A percentile compares a stretch with the other conserved stretches of the same genome.
Evolutionary conservation across 2,888 invertebrate species (phyloP).

Genomic region (Deroplatys truncata): DNA sequence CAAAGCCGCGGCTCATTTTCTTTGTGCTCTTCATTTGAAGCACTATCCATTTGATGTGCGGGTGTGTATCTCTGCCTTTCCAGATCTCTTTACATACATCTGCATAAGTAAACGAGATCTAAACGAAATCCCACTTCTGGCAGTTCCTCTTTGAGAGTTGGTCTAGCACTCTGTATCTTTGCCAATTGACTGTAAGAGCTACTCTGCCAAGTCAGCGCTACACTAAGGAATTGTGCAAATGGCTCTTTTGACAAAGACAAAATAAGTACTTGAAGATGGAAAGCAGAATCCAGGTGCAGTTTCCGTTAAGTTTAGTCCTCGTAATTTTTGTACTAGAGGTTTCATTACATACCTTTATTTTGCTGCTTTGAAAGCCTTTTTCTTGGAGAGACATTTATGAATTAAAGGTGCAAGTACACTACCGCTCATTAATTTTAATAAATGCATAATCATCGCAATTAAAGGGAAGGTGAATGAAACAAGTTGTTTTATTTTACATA

Average conservation of each 20-base stretch:
- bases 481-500: too few relatives aligned
- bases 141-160: background rate
- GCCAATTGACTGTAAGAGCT: background rate
- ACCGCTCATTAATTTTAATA: too few relatives aligned
- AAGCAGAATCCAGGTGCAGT: too few relatives aligned
- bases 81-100: background rate
- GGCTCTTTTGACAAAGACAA: background rate
- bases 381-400: too few relatives aligned
- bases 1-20: background rate
- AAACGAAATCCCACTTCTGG: background rate
- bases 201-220: background rate
- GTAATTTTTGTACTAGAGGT: too few relatives aligned
- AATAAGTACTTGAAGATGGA: background rate
- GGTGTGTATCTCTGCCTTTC: background rate
- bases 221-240: background rate
- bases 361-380: too few relatives aligned
- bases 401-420: too few relatives aligned
- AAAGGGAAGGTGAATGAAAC: too few relatives aligned
- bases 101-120: background rate
- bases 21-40: background rate
- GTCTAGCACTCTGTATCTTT: background rate
- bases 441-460: too few relatives aligned
- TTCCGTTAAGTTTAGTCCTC: too few relatives aligned
- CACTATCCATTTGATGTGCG: background rate
- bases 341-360: too few relatives aligned